Conservation (phyloP, 2,113 vertebrate genomes). For the human (Homo sapiens) region DNA sequence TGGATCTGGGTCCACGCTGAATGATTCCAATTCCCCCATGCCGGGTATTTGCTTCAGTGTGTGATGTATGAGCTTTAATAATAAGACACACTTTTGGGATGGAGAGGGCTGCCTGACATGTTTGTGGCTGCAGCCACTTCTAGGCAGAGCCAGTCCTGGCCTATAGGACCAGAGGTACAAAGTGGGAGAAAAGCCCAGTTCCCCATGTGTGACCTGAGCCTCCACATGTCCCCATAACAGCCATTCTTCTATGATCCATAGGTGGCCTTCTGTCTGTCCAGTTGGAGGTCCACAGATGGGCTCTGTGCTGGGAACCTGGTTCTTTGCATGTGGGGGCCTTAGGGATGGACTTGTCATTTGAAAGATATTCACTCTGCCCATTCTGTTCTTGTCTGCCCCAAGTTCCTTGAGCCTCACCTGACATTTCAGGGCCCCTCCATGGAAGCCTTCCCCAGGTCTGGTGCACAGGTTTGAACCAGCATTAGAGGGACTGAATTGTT, state of each 20-base stretch:
- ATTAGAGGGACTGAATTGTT: neutral
- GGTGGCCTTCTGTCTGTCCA: neutral
- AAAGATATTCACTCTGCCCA: neutral
- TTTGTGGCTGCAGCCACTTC: conserved; percentile 56
- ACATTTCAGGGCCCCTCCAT: fast-evolving
- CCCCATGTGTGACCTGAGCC: conserved; percentile 71
- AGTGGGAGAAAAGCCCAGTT: conserved; percentile 67
- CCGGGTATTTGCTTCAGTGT: conserved; percentile 81
- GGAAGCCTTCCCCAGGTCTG: neutral
- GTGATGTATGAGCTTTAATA: conserved; percentile 87
- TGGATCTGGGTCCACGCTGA: conserved; percentile 83
- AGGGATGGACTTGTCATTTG: neutral
- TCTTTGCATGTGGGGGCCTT: neutral
- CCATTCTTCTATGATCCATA: neutral
- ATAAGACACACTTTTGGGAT: conserved; percentile 78
- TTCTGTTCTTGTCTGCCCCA: neutral
- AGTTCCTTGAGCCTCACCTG: neutral
- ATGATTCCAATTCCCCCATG: conserved; percentile 82
- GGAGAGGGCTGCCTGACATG: conserved; percentile 69
- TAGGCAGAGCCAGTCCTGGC: conserved; percentile 32
- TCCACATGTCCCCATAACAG: conserved; percentile 67
- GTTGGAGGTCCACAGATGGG: neutral
- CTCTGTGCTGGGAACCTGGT: neutral
- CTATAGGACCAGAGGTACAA: conserved; percentile 56
- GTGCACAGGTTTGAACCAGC: neutral